Evolutionary conservation across 2,888 invertebrate genomes (phyloP).

Genomic region (Selenia dentaria): DNA sequence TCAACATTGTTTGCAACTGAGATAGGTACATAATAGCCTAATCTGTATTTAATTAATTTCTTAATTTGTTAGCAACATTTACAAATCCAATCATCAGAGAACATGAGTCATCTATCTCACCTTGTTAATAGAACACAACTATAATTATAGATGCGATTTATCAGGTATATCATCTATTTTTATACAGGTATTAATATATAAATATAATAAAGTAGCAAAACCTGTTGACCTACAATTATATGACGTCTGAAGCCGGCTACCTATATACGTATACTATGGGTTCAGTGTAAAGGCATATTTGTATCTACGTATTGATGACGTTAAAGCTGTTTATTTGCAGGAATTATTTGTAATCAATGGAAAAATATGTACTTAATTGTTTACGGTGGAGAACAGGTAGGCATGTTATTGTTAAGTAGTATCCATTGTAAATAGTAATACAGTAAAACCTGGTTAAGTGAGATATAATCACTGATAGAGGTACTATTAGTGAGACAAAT

Average conservation of each 20-base stretch:
- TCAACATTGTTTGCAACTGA: too few species aligned
- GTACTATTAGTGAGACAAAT: too few species aligned
- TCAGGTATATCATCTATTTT: constrained; percentile 19
- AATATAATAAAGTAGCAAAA: constrained; percentile 27
- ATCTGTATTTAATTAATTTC: too few species aligned
- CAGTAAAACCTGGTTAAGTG: too few species aligned
- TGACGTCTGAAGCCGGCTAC: constrained; percentile 19
- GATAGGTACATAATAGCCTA: too few species aligned
- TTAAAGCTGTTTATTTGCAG: constrained; percentile 7
- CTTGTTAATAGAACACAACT: constrained; percentile 10
- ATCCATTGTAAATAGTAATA: too few species aligned
- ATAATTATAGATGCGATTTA: constrained; percentile 10
- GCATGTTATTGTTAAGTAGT: too few species aligned
- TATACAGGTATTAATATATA: constrained; percentile 25
- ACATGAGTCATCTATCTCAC: constrained; percentile 24
- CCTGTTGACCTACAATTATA: constrained; percentile 27
- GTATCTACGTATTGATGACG: constrained; percentile 40
- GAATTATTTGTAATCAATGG: constrained; percentile 20
- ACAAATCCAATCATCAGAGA: too few species aligned
- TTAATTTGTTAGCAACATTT: too few species aligned
- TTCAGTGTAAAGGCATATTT: constrained; percentile 35
- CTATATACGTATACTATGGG: constrained; percentile 8
- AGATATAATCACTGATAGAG: too few species aligned
- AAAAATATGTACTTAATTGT: constrained; percentile 7
- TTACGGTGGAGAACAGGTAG: too few species aligned